A percentile compares a stretch with the other conserved stretches of the same genome.
Conservation (phyloP, 2,888 invertebrate genomes). For the Pseudococcus jackbeardsleyi region DNA sequence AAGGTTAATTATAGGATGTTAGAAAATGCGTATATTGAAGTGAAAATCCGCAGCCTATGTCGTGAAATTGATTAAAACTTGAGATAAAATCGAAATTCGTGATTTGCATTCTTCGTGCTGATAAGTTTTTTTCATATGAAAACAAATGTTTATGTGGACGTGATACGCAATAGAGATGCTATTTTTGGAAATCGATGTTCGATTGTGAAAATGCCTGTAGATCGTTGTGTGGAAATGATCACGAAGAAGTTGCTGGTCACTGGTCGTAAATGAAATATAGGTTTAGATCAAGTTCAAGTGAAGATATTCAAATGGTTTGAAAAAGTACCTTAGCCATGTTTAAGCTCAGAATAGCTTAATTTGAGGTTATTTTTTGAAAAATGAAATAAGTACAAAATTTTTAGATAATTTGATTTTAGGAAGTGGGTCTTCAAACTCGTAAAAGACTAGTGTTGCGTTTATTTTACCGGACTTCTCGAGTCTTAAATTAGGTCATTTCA, state of each 20-base stretch:
- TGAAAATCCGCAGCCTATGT: conserved; percentile 5
- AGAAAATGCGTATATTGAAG: conserved; percentile 12
- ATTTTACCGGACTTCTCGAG: not conserved
- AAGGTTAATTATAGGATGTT: conserved; percentile 1
- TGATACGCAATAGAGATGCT: not conserved
- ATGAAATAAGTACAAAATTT: too few species aligned
- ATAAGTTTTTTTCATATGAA: conserved; percentile 11
- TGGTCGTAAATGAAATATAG: not conserved
- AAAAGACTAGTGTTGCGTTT: not conserved
- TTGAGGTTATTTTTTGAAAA: too few species aligned
- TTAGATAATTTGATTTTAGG: not conserved
- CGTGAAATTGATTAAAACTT: conserved; percentile 26
- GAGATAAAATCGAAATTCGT: conserved; percentile 27
- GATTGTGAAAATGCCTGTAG: not conserved
- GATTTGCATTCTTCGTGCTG: conserved; percentile 21
- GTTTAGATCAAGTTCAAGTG: not conserved
- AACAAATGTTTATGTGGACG: conserved; percentile 14
- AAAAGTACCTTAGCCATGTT: too few species aligned
- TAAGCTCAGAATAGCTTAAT: too few species aligned
- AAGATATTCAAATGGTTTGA: not conserved
- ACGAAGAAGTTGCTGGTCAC: not conserved
- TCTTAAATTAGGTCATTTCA: conserved; percentile 8
- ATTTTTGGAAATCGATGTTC: not conserved
- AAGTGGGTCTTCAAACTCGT: not conserved
- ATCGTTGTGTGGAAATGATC: not conserved